A percentile compares a stretch with the other conserved stretches of the same genome.
Evolutionary conservation across 1,140 invertebrate genomes (phyloP).

Genomic region (Drosophila mauritiana): DNA sequence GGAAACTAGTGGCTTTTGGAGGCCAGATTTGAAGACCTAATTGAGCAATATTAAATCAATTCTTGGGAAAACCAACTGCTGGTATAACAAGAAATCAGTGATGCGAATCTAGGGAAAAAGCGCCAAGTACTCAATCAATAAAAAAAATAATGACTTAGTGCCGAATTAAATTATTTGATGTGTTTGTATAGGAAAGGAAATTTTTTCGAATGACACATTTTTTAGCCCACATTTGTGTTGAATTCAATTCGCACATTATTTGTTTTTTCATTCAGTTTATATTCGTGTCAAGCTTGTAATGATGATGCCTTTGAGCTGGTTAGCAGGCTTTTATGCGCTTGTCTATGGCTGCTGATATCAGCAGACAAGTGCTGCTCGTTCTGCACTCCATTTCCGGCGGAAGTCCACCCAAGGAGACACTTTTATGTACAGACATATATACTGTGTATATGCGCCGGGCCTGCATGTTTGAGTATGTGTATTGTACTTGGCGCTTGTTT

Average conservation of each 20-base stretch:
- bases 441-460: conserved; percentile 9
- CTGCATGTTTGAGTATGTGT: conserved; percentile 27
- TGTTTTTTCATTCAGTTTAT: conserved; percentile 59
- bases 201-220: no score
- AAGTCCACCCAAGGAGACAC: conserved; percentile 61
- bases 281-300: conserved; percentile 69
- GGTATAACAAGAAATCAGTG: background rate
- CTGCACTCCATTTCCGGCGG: conserved; percentile 72
- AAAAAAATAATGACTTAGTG: background rate
- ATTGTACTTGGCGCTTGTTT: conserved; percentile 74
- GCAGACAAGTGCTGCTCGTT: conserved; percentile 60
- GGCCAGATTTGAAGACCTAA: background rate
- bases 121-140: background rate
- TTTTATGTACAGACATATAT: conserved; percentile 17
- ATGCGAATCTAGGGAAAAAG: background rate
- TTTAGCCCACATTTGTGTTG: background rate
- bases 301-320: conserved; percentile 65
- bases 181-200: no score
- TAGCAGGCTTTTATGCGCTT: conserved; percentile 69
- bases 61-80: conserved; percentile 10
- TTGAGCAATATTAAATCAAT: conserved; percentile 12
- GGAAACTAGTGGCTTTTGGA: background rate
- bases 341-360: conserved; percentile 55
- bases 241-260: conserved; percentile 4
- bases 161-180: background rate